These are phyloP conservation scores for Lepidonotus clava DNA, from an alignment of 2,888 invertebrate genomes.

Conservation along the genomic window DNA sequence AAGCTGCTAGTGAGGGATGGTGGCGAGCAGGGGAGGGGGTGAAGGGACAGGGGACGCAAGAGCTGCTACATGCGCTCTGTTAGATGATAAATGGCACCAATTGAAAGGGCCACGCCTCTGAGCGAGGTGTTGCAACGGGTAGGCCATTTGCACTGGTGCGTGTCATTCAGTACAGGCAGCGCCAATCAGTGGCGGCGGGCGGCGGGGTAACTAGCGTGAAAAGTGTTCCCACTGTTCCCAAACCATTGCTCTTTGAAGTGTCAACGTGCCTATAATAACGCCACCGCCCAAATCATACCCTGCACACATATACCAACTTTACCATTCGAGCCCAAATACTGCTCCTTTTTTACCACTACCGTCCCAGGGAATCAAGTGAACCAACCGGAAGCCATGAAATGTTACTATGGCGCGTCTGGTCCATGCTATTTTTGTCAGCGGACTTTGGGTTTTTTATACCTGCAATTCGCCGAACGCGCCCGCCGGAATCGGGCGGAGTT, in stretches of 20 bases:
- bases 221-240: neutral
- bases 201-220: neutral
- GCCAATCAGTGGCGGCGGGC: neutral
- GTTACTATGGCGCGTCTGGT: neutral
- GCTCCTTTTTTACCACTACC: neutral
- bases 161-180: conserved; percentile 3
- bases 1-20: neutral
- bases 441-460: too few species aligned
- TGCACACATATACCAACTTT: neutral
- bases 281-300: neutral
- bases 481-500: too few species aligned
- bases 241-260: neutral
- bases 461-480: too few species aligned
- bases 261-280: neutral
- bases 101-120: conserved; percentile 1
- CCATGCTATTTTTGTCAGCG: neutral
- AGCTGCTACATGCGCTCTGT: neutral
- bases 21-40: neutral
- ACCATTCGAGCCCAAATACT: neutral
- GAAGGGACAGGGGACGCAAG: neutral
- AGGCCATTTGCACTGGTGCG: neutral
- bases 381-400: neutral
- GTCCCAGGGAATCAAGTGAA: neutral
- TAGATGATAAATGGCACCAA: neutral
- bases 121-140: neutral